These are phyloP conservation scores for Lophius piscatorius DNA, from an alignment of 2,113 vertebrate genomes.

Conservation along the genomic window DNA sequence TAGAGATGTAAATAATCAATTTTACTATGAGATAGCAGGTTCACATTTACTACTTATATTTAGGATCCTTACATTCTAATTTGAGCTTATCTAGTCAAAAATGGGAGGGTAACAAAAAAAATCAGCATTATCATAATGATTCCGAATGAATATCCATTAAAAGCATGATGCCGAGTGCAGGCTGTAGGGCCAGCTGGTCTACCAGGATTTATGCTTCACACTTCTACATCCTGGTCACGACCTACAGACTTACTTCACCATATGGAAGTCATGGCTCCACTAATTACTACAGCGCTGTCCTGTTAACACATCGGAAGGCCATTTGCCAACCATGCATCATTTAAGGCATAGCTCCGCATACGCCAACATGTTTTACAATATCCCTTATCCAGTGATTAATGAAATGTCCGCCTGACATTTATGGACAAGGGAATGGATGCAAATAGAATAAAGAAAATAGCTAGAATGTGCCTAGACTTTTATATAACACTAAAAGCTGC, in stretches of 20 bases:
- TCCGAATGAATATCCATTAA: slow-evolving; percentile 29
- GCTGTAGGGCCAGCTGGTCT: slow-evolving; percentile 53
- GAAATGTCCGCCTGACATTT: slow-evolving; percentile 44
- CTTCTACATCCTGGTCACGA: slow-evolving; percentile 57
- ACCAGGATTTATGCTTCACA: slow-evolving; percentile 49
- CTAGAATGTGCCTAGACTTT: slow-evolving; percentile 27
- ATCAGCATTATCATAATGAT: slow-evolving; percentile 37
- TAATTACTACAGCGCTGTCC: slow-evolving; percentile 71
- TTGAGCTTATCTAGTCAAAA: slow-evolving; percentile 35
- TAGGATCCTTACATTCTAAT: slow-evolving; percentile 22
- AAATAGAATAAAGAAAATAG: slow-evolving; percentile 30
- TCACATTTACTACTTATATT: slow-evolving; percentile 54
- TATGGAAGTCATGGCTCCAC: slow-evolving; percentile 64
- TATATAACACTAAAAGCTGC: slow-evolving; percentile 21
- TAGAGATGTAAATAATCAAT: slow-evolving; percentile 56
- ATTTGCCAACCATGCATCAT: slow-evolving; percentile 66
- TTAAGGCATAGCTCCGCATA: slow-evolving; percentile 45
- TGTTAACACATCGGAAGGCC: slow-evolving; percentile 62
- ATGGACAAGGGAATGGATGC: slow-evolving; percentile 37
- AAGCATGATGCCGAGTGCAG: slow-evolving; percentile 30
- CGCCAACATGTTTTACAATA: slow-evolving; percentile 48
- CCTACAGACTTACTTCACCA: slow-evolving; percentile 50
- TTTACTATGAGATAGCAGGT: slow-evolving; percentile 31
- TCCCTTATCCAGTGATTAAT: slow-evolving; percentile 48
- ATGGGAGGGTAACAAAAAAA: no score